phyloP scores from a whole-genome alignment of 2,888 invertebrate species.

The Oscheius sp. region DNA sequence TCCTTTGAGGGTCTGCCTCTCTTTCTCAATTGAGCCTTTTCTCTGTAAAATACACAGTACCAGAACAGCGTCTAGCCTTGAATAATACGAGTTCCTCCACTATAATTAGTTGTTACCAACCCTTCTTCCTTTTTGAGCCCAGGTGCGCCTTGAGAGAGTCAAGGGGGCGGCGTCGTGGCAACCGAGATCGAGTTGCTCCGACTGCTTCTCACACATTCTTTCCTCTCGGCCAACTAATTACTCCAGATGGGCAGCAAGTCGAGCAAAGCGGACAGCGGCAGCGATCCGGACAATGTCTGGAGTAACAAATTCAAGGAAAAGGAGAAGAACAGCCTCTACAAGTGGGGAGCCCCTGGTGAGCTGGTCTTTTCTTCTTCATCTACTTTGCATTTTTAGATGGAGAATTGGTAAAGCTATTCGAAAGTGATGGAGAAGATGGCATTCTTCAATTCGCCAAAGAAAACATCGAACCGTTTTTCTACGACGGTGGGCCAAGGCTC shows the following conservation, averaged over 20 bases:
- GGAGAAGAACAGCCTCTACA: slow-evolving; percentile 73
- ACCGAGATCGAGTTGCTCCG: background rate
- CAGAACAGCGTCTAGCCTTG: too few relatives aligned
- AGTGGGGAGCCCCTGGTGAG: slow-evolving; percentile 69
- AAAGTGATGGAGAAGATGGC: slow-evolving; percentile 79
- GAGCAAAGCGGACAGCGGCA: background rate
- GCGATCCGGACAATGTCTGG: slow-evolving; percentile 72
- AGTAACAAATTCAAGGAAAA: slow-evolving; percentile 71
- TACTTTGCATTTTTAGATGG: slow-evolving; percentile 78
- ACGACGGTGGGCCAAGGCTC: slow-evolving; percentile 84
- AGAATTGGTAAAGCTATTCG: slow-evolving; percentile 84
- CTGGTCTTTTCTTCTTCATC: background rate
- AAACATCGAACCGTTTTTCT: slow-evolving; percentile 69
- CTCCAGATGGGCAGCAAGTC: slow-evolving; percentile 12
- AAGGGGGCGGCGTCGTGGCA: slow-evolving; percentile 4
- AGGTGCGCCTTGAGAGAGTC: background rate
- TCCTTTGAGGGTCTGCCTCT: too few relatives aligned
- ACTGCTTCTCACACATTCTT: background rate
- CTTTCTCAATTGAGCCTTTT: too few relatives aligned
- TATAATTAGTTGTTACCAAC: too few relatives aligned
- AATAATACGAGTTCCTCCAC: too few relatives aligned
- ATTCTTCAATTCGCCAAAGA: slow-evolving; percentile 74
- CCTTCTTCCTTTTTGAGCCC: too few relatives aligned
- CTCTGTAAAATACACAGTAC: too few relatives aligned
- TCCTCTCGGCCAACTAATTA: background rate